Percentiles rank a stretch among this genome's conserved stretches.
phyloP scores from a whole-genome alignment of 2,113 vertebrate species.

The Xiphophorus couchianus region DNA sequence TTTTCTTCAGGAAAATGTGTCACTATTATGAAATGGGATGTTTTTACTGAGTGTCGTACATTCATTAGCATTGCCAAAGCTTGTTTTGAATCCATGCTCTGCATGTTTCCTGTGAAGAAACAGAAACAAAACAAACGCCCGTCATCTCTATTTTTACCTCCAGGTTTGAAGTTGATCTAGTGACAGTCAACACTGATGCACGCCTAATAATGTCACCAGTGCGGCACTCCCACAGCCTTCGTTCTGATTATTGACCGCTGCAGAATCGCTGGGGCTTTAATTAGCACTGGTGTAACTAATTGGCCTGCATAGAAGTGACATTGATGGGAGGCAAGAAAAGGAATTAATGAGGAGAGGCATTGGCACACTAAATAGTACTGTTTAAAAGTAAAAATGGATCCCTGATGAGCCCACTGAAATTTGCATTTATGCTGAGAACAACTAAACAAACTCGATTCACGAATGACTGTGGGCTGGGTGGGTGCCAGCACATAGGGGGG shows the following conservation, averaged over 20 bases:
- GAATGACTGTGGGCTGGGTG: constrained; percentile 19
- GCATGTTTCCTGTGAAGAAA: not conserved
- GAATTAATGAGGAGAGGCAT: constrained; percentile 57
- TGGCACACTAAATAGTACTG: constrained; percentile 43
- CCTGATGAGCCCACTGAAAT: constrained; percentile 13
- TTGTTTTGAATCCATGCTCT: constrained; percentile 17
- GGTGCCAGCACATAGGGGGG: constrained; percentile 20
- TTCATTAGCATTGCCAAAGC: not conserved
- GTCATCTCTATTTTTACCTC: not conserved
- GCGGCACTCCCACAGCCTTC: constrained; percentile 44
- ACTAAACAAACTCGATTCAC: constrained; percentile 15
- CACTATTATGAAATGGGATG: constrained; percentile 22
- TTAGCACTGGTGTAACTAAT: constrained; percentile 74
- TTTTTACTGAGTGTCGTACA: constrained; percentile 25
- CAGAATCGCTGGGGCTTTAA: constrained; percentile 70
- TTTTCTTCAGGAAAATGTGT: constrained; percentile 46
- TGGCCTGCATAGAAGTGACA: constrained; percentile 64
- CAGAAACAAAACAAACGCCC: not conserved
- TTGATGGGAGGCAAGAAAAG: constrained; percentile 65
- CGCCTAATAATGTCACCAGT: constrained; percentile 34
- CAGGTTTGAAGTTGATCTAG: constrained; percentile 4
- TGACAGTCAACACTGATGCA: constrained; percentile 25
- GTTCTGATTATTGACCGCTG: constrained; percentile 70
- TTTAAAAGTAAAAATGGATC: constrained; percentile 48
- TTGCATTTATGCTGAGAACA: constrained; percentile 22